Percentiles rank a stretch among this genome's conserved stretches.
Conservation (phyloP, 2,797 vertebrate species). For the Alca torda region DNA sequence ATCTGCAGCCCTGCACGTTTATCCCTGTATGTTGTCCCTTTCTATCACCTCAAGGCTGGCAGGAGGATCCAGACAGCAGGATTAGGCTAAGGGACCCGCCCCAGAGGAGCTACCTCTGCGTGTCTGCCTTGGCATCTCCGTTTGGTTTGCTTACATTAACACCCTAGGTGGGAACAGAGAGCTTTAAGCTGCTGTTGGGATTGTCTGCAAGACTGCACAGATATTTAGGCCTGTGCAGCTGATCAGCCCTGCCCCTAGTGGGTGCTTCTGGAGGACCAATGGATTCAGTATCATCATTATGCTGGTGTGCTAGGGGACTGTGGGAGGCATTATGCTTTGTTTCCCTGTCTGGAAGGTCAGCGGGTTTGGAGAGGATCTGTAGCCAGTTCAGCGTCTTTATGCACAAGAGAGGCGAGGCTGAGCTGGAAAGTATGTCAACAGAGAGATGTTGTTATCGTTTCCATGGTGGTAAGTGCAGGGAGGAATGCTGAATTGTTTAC, state of each 20-base stretch:
- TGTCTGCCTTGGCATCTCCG: not conserved
- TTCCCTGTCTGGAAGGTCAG: not conserved
- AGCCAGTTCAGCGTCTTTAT: not conserved
- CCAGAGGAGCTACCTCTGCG: not conserved
- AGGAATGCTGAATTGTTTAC: slow-evolving; percentile 49
- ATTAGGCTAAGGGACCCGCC: not conserved
- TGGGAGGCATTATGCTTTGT: not conserved
- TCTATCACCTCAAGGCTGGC: not conserved
- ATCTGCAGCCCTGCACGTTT: not conserved
- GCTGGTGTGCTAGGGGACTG: rapidly evolving
- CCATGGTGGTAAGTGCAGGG: not conserved
- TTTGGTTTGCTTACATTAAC: not conserved
- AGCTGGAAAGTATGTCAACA: slow-evolving; percentile 17
- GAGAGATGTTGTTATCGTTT: not conserved
- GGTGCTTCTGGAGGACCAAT: not conserved
- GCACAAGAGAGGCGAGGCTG: not conserved
- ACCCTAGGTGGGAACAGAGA: not conserved
- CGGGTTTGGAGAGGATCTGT: not conserved
- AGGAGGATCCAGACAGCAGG: not conserved
- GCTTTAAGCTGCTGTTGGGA: not conserved
- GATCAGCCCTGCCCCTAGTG: not conserved
- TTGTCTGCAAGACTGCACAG: not conserved
- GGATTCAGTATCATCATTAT: not conserved
- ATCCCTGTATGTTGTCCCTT: not conserved
- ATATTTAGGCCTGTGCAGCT: not conserved